Evolutionary conservation across 2,113 vertebrate genomes (phyloP).

Genomic region (Anhinga anhinga): DNA sequence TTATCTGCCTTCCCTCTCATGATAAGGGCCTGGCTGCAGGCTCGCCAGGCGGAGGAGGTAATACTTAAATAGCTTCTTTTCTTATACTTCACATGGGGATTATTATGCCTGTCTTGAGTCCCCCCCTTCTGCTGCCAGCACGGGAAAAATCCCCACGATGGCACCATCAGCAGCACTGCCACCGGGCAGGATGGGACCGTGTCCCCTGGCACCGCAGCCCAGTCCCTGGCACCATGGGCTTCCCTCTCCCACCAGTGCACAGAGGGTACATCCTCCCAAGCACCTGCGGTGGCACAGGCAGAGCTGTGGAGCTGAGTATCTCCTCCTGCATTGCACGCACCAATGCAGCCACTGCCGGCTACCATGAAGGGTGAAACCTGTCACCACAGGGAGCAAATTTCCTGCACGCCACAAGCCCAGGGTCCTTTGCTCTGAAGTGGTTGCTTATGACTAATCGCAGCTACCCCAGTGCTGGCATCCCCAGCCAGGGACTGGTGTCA

Average conservation of each 20-base stretch:
- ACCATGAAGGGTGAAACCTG: neutral
- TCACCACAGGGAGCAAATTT: neutral
- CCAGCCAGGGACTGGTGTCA: neutral
- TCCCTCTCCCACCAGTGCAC: neutral
- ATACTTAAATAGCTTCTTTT: constrained; percentile 57
- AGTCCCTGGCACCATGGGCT: neutral
- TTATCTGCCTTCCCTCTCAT: constrained; percentile 32
- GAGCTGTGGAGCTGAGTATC: neutral
- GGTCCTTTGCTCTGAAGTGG: neutral
- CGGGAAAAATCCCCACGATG: neutral
- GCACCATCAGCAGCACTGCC: neutral
- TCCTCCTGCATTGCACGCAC: neutral
- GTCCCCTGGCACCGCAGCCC: neutral
- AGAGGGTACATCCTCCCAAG: neutral
- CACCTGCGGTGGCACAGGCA: neutral
- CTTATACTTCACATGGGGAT: constrained; percentile 6
- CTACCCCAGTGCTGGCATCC: neutral
- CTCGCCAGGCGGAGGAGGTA: constrained; percentile 21
- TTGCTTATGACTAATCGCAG: neutral
- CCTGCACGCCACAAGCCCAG: fast-evolving
- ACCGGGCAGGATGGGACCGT: neutral
- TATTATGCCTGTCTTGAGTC: neutral
- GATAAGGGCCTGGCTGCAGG: constrained; percentile 9
- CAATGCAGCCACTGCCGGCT: neutral
- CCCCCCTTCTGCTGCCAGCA: neutral